Percentiles rank a stretch among this genome's conserved stretches.
These are phyloP conservation scores for Heliconius erato DNA, from an alignment of 2,888 invertebrate species.

Conservation along the genomic window DNA sequence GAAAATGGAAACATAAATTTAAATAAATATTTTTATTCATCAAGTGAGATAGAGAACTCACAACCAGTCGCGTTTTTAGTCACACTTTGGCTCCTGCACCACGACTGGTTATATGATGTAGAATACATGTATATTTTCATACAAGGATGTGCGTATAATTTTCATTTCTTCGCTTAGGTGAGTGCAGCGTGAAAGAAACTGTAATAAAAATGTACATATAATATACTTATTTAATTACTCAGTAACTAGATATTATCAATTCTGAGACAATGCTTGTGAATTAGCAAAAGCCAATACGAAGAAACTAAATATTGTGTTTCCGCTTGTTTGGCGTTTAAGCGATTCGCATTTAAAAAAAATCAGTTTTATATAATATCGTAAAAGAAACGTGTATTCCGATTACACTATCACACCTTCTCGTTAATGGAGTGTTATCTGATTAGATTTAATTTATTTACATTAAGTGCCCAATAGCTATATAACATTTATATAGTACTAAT, in stretches of 20 bases:
- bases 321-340: background rate
- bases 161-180: no score
- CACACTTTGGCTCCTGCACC: no score
- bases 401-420: conserved; percentile 1
- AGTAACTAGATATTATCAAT: background rate
- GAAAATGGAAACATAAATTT: no score
- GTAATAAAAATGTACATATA: no score
- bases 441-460: background rate
- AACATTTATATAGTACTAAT: background rate
- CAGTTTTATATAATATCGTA: background rate
- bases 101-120: no score
- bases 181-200: no score
- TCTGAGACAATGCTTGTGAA: background rate
- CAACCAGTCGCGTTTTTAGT: no score
- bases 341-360: background rate
- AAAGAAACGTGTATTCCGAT: background rate
- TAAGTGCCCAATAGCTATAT: background rate
- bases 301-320: background rate
- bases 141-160: no score
- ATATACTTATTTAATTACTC: no score
- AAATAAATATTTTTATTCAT: no score
- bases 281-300: background rate
- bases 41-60: no score
- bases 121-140: no score
- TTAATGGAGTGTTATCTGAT: conserved; percentile 13